A percentile compares a stretch with the other conserved stretches of the same genome.
Evolutionary conservation across 2,888 invertebrate species (phyloP).

Genomic region (Agonopterix arenella): DNA sequence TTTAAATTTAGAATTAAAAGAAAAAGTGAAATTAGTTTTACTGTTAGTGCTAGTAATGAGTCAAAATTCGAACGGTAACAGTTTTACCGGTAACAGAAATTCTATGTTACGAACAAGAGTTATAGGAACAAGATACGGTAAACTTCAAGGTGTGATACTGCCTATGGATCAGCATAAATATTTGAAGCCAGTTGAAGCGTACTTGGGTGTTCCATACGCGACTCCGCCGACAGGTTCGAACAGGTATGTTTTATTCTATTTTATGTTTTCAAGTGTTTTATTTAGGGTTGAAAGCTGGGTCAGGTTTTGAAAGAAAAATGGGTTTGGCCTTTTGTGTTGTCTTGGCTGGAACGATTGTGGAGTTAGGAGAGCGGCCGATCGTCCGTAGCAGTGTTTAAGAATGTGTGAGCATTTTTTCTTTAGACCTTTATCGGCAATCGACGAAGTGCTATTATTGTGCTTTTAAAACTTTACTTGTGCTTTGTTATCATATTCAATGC

Average conservation of each 20-base stretch:
- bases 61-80: constrained; percentile 54
- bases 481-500: too few relatives aligned
- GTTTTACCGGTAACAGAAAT: constrained; percentile 69
- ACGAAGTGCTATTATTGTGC: too few relatives aligned
- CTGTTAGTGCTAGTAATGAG: constrained; percentile 48
- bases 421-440: too few relatives aligned
- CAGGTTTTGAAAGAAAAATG: too few relatives aligned
- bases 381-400: too few relatives aligned
- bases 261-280: constrained; percentile 8
- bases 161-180: constrained; percentile 87
- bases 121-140: constrained; percentile 90
- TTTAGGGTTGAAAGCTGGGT: too few relatives aligned
- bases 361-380: too few relatives aligned
- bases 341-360: too few relatives aligned
- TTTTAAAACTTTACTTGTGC: too few relatives aligned
- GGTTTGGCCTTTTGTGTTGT: too few relatives aligned
- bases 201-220: constrained; percentile 91
- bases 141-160: constrained; percentile 87
- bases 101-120: constrained; percentile 86
- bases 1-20: constrained; percentile 28
- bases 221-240: constrained; percentile 89
- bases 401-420: too few relatives aligned
- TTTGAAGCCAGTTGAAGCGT: constrained; percentile 87
- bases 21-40: constrained; percentile 45
- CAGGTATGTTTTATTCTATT: constrained; percentile 67